Conservation (phyloP, 1,140 invertebrate species). For the Drosophila sulfurigaster region DNA sequence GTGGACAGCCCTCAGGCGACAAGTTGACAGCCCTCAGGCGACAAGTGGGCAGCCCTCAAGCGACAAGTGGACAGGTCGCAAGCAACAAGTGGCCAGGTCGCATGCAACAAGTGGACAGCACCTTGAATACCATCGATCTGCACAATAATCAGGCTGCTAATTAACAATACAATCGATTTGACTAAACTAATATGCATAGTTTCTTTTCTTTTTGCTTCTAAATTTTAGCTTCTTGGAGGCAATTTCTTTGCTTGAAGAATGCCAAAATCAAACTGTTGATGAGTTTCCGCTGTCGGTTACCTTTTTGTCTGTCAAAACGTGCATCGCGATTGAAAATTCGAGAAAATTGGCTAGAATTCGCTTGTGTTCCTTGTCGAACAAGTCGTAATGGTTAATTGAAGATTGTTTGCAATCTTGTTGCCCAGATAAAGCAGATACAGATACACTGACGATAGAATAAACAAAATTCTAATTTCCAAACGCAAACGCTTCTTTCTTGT, state of each 20-base stretch:
- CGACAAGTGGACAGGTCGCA: no score
- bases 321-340: conserved; percentile 8
- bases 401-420: conserved; percentile 51
- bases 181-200: conserved; percentile 58
- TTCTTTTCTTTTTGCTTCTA: neutral
- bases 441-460: conserved; percentile 31
- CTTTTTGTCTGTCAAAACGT: conserved; percentile 62
- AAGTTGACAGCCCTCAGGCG: no score
- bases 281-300: conserved; percentile 58
- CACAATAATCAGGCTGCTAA: conserved; percentile 52
- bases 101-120: conserved; percentile 22
- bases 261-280: conserved; percentile 58
- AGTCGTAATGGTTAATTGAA: conserved; percentile 72
- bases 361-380: conserved; percentile 61
- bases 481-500: neutral
- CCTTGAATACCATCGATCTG: conserved; percentile 75
- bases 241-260: conserved; percentile 11
- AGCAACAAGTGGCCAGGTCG: no score
- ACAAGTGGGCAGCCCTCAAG: no score
- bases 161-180: conserved; percentile 46
- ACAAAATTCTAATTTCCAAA: conserved; percentile 49
- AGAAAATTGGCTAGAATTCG: conserved; percentile 46
- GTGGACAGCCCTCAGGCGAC: neutral
- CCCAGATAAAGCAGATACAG: neutral
- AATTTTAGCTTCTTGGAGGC: no score